Evolutionary conservation across 2,888 invertebrate species (phyloP), one percentile per base, ranked within the genome.

Genomic region (Marronus borbonicus): DNA sequence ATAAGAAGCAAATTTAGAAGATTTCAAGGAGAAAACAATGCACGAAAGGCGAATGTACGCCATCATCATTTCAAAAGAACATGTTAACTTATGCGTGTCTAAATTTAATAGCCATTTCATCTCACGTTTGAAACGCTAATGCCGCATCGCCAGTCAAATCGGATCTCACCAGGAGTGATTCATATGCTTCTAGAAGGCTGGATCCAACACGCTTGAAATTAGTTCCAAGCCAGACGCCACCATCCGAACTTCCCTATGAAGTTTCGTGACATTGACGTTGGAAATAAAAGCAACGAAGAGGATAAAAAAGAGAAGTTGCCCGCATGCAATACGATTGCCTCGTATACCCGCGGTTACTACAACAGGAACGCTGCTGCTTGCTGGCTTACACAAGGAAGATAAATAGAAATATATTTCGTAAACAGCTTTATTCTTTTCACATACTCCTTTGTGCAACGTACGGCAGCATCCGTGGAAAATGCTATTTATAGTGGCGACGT

Each of bases 351-450:
- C 39, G 17, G 20, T 36, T 20, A 65, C 36, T 14, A 14, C 10
- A 64, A 36, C 39, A 39, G 31, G n/a, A 44, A 65, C 65, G 65
- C 65, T 39, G 39, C 64, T 36, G 62, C 17, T 65, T 65, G 65
- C 65, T 20, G 17, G 65, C 65, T 65, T 17, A 17, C 20, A 39
- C 39, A 62, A 31, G 44, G 65, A 65, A 65, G 65, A 65, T 65
- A 65, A 65, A 65, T 65, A 65, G 39, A 44, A 65, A 65, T 65
- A 44, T 20, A 65, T 65, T 65, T 65, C n/a, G 65, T 65, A 65
- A 65, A 65, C 65, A 65, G 36, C 65, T 44, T 39, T 39, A 65
- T 65, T 65, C 65, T 65, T 65, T 65, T 65, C 39, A 39, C 39
- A 65, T 65, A 55, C 20, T 65, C 65, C 65, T 65, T 65, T 65